Conservation (phyloP, 2,797 vertebrate genomes). For the Poeciliopsis turneri region DNA sequence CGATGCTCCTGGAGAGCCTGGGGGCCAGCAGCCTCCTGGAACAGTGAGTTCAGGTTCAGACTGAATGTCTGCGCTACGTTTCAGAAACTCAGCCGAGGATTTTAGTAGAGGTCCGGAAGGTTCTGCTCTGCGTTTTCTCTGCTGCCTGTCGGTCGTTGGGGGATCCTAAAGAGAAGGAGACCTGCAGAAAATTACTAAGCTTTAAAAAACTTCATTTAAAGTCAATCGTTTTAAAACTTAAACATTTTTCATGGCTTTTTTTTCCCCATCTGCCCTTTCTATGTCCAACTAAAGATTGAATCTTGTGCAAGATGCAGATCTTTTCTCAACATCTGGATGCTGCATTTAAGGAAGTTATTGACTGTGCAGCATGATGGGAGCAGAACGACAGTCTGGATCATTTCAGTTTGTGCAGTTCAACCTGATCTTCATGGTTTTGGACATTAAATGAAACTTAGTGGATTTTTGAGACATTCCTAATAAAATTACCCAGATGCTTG, state of each 20-base stretch:
- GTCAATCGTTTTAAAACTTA: neutral
- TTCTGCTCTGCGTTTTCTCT: conserved; percentile 23
- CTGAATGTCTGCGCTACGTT: neutral
- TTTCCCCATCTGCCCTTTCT: conserved; percentile 11
- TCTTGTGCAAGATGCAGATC: conserved; percentile 52
- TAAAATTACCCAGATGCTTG: neutral
- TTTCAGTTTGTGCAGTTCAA: conserved; percentile 39
- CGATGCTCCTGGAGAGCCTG: conserved; percentile 87
- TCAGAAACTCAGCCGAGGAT: conserved; percentile 30
- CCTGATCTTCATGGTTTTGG: conserved; percentile 25
- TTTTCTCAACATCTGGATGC: conserved; percentile 36
- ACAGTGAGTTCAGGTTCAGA: conserved; percentile 81
- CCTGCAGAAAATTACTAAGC: neutral
- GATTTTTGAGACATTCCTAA: conserved; percentile 8
- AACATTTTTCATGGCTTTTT: neutral
- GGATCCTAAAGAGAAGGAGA: neutral
- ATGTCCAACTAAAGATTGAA: conserved; percentile 3
- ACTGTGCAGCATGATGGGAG: conserved; percentile 11
- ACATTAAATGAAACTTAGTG: neutral
- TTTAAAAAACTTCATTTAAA: neutral
- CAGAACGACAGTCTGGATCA: conserved; percentile 49
- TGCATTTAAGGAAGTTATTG: conserved; percentile 48
- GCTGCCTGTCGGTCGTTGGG: neutral
- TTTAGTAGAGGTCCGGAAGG: conserved; percentile 32
- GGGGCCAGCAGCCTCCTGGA: conserved; percentile 87